A percentile compares a stretch with the other conserved stretches of the same genome.
These are phyloP conservation scores for Tetrax tetrax DNA, from an alignment of 2,113 vertebrate species.

Conservation along the genomic window DNA sequence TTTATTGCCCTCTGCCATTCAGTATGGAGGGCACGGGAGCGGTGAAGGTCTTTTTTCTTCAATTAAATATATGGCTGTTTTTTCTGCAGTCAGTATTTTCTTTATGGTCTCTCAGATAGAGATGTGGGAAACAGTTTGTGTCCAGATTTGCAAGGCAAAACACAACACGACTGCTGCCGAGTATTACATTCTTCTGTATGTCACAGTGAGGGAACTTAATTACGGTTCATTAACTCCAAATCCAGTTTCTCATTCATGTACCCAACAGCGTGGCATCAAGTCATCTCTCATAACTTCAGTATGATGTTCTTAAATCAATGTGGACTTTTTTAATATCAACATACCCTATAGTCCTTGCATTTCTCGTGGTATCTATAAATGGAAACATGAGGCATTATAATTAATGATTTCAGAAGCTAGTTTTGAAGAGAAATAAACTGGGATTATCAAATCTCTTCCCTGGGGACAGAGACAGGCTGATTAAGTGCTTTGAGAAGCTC, in stretches of 20 bases:
- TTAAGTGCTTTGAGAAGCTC: conserved; percentile 46
- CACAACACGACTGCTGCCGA: conserved; percentile 35
- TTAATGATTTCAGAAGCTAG: conserved; percentile 23
- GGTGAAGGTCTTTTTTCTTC: background rate
- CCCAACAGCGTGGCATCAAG: conserved; percentile 37
- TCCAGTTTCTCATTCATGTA: conserved; percentile 42
- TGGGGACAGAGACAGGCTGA: background rate
- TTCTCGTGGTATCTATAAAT: background rate
- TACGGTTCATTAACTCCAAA: conserved; percentile 56
- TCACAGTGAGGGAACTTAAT: conserved; percentile 63
- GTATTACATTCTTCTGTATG: conserved; percentile 46
- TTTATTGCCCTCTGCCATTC: background rate
- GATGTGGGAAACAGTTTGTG: conserved; percentile 44
- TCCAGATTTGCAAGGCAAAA: conserved; percentile 48
- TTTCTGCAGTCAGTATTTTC: background rate
- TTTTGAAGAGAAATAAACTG: background rate
- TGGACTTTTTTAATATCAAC: background rate
- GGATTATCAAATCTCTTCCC: conserved; percentile 35
- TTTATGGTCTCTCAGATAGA: background rate
- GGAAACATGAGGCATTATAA: background rate
- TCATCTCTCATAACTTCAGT: conserved; percentile 44
- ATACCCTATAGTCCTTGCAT: background rate
- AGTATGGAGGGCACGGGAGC: background rate
- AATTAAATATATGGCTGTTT: background rate
- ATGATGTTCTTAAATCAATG: conserved; percentile 41